Evolutionary conservation across 2,113 vertebrate genomes (phyloP).

Genomic region (Macquaria ambigua): DNA sequence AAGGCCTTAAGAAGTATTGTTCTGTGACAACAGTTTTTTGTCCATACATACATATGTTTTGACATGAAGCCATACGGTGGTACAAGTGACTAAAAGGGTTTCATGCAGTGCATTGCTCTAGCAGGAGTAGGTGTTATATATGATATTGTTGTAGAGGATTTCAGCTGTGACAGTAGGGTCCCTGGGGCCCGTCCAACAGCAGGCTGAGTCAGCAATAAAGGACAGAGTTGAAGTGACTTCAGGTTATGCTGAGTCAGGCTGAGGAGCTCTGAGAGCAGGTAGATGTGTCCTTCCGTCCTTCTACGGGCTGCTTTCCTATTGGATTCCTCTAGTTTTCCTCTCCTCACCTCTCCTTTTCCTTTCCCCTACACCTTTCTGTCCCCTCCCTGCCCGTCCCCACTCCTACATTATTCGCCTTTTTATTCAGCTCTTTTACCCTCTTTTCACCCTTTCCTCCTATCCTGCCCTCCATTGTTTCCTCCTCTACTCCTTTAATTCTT

Average conservation of each 20-base stretch:
- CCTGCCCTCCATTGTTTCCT: background rate
- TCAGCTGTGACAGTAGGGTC: background rate
- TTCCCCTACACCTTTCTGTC: background rate
- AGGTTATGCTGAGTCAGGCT: conserved; percentile 60
- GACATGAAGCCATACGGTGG: background rate
- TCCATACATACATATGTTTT: background rate
- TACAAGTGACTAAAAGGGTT: background rate
- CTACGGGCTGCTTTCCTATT: background rate
- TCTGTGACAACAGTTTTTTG: background rate
- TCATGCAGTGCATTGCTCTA: background rate
- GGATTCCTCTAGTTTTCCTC: background rate
- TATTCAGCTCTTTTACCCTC: background rate
- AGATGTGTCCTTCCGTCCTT: conserved; percentile 42
- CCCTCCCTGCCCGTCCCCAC: background rate
- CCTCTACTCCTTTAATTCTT: background rate
- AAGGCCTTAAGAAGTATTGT: background rate
- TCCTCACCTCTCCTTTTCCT: background rate
- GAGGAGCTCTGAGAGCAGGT: conserved; percentile 22
- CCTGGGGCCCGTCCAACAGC: conserved; percentile 22
- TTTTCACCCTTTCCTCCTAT: background rate
- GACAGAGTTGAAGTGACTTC: conserved; percentile 44
- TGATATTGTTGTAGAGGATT: conserved; percentile 6
- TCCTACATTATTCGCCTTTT: background rate
- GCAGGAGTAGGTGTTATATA: background rate
- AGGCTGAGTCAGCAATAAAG: conserved; percentile 57